phyloP scores from a whole-genome alignment of 2,113 vertebrate genomes.

The Hippotragus niger region DNA sequence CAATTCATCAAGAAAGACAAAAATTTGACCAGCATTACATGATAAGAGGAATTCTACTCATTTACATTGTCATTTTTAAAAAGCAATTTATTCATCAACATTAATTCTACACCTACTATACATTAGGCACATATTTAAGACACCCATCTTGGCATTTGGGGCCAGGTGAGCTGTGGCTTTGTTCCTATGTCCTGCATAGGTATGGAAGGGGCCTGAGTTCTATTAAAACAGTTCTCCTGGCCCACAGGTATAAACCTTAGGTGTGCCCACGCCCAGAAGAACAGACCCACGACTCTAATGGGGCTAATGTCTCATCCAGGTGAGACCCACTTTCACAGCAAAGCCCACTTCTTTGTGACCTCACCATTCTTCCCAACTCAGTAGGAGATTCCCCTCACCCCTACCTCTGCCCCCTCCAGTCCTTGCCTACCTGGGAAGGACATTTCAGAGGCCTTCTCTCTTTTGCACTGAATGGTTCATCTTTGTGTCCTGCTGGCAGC shows the following conservation, averaged over 20 bases:
- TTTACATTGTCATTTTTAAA: background rate
- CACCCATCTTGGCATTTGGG: background rate
- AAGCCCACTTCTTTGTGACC: background rate
- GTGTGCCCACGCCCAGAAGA: background rate
- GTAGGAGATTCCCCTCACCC: too few species aligned
- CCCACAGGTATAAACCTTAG: background rate
- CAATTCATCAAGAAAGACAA: background rate
- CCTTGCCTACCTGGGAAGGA: constrained; percentile 78
- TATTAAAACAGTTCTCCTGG: background rate
- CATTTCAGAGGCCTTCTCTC: constrained; percentile 58
- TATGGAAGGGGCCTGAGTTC: background rate
- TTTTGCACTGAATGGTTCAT: background rate
- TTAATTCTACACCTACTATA: background rate
- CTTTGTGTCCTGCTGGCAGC: constrained; percentile 76
- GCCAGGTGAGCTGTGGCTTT: background rate
- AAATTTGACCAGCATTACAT: background rate
- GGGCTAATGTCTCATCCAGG: background rate
- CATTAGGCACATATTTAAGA: background rate
- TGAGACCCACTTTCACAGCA: background rate
- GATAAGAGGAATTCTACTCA: background rate
- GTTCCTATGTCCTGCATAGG: background rate
- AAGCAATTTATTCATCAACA: background rate
- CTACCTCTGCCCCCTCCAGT: background rate
- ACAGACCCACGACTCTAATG: background rate
- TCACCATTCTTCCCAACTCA: background rate